Evolutionary conservation across 2,797 vertebrate genomes (phyloP).

Genomic region (Onychomys leucogaster): DNA sequence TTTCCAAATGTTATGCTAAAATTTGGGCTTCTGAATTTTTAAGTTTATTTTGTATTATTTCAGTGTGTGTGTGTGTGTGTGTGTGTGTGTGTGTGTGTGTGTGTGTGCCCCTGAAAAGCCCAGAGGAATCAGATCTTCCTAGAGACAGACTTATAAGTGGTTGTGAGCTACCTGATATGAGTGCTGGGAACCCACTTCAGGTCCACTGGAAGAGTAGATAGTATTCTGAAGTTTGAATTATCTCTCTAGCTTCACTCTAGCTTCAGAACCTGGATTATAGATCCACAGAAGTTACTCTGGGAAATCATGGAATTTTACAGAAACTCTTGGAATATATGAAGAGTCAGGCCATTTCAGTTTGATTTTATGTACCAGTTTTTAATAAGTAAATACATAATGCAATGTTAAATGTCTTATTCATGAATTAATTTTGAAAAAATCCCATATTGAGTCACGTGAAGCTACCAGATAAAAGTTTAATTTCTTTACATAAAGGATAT

Average conservation of each 20-base stretch:
- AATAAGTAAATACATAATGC: slow-evolving; percentile 21
- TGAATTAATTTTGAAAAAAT: slow-evolving; percentile 59
- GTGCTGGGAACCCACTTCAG: background rate
- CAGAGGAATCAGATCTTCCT: background rate
- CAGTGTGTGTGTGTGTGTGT: no score
- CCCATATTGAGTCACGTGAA: slow-evolving; percentile 16
- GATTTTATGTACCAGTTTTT: background rate
- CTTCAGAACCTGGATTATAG: background rate
- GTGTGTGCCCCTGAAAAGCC: background rate
- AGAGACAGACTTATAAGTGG: background rate
- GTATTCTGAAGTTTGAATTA: no score
- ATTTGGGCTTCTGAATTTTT: background rate
- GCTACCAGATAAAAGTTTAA: background rate
- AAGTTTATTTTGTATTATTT: background rate
- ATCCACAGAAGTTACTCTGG: background rate
- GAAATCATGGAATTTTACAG: slow-evolving; percentile 49
- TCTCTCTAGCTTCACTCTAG: background rate
- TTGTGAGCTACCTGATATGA: background rate
- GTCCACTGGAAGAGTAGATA: background rate
- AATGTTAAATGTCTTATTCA: slow-evolving; percentile 26
- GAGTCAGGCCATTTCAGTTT: background rate
- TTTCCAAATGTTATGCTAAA: background rate
- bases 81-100: background rate
- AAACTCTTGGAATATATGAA: slow-evolving; percentile 25
- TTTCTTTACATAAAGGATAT: slow-evolving; percentile 12